These are phyloP conservation scores for Gymnosoma rotundatum DNA, from an alignment of 2,888 invertebrate genomes.

Conservation along the genomic window DNA sequence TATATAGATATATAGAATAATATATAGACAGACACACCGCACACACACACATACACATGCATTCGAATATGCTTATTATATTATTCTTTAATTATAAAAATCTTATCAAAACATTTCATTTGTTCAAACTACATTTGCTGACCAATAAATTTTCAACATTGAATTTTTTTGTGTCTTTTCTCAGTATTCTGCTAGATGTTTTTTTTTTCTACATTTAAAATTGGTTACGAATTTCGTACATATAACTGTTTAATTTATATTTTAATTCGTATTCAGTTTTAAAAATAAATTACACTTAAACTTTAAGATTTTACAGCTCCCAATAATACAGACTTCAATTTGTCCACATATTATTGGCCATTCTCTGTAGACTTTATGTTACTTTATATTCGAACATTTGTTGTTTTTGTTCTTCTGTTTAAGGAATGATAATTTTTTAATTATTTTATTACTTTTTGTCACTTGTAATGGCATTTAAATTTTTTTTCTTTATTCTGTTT, in stretches of 20 bases:
- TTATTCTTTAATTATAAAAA: constrained; percentile 60
- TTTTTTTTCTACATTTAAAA: too few species aligned
- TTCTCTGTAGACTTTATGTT: constrained; percentile 16
- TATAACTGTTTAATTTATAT: too few species aligned
- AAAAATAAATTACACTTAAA: too few species aligned
- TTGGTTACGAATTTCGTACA: too few species aligned
- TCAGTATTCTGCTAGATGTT: too few species aligned
- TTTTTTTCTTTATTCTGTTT: constrained; percentile 25
- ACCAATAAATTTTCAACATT: constrained; percentile 11
- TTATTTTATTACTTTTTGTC: constrained; percentile 69
- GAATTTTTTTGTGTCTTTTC: not conserved
- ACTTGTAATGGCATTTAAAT: constrained; percentile 62
- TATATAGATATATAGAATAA: constrained; percentile 29
- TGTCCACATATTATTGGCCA: constrained; percentile 10
- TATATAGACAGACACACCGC: not conserved
- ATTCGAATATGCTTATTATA: constrained; percentile 15
- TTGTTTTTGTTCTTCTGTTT: constrained; percentile 58
- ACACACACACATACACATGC: not conserved
- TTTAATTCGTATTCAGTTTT: too few species aligned
- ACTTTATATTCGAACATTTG: constrained; percentile 25
- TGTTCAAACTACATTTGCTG: constrained; percentile 38
- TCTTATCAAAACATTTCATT: constrained; percentile 66
- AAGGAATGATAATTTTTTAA: constrained; percentile 67
- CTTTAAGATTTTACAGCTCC: too few species aligned
- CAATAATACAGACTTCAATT: too few species aligned